Conservation (phyloP, 2,797 vertebrate genomes). For the Channallabes apus region DNA sequence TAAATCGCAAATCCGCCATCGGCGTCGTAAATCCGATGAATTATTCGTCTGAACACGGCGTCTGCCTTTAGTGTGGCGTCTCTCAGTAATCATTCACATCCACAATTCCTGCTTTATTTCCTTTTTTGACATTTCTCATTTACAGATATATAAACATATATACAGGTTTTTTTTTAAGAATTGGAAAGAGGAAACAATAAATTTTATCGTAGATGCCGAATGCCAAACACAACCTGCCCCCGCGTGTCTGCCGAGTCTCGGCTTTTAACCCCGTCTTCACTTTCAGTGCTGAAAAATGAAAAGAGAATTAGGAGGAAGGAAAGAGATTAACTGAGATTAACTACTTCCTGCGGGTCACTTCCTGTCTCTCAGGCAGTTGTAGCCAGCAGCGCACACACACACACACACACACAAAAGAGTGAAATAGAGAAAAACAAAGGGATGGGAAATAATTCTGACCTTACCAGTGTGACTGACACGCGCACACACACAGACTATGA, state of each 20-base stretch:
- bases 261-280: neutral
- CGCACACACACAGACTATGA: neutral
- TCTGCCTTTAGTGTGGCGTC: neutral
- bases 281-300: neutral
- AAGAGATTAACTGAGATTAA: conserved; percentile 74
- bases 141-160: neutral
- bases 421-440: neutral
- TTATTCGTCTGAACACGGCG: neutral
- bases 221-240: neutral
- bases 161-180: neutral
- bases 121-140: neutral
- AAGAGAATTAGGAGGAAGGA: conserved; percentile 68
- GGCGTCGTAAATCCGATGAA: neutral
- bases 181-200: neutral
- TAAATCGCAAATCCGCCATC: neutral
- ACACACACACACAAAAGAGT: neutral
- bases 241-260: neutral
- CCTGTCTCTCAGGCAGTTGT: conserved; percentile 65
- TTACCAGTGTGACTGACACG: neutral
- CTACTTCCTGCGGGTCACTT: conserved; percentile 83
- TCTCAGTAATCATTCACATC: neutral
- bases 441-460: neutral
- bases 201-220: neutral
- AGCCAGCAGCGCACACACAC: conserved; percentile 5
- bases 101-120: neutral